Evolutionary conservation across 2,888 invertebrate genomes (phyloP).

Genomic region (Pyrocoelia pectoralis): DNA sequence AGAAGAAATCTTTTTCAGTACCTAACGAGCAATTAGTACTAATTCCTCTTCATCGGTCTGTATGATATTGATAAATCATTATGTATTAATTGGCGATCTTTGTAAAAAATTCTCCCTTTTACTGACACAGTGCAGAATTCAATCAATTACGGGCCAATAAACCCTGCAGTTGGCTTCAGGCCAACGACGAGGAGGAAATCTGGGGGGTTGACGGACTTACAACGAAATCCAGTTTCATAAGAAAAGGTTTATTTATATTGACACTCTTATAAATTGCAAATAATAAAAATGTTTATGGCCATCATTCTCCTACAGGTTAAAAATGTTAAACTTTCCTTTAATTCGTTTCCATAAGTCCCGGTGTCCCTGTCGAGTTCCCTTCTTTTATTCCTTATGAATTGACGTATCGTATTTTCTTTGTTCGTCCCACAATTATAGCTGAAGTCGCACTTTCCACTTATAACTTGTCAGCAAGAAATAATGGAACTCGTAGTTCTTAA

Average conservation of each 20-base stretch:
- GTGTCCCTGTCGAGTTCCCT: background rate
- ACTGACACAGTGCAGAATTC: constrained; percentile 23
- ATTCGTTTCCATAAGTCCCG: constrained; percentile 24
- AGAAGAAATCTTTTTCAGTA: background rate
- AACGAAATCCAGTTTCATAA: constrained; percentile 15
- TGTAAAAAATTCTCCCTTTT: constrained; percentile 29
- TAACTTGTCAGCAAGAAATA: constrained; percentile 26
- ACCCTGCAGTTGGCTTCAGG: constrained; percentile 29
- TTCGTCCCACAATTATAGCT: constrained; percentile 20
- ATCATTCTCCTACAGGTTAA: background rate
- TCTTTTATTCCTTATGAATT: constrained; percentile 19
- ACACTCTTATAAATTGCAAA: constrained; percentile 8
- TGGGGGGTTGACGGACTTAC: constrained; percentile 18
- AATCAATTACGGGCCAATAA: constrained; percentile 37
- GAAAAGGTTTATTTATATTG: constrained; percentile 18
- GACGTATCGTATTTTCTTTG: constrained; percentile 29
- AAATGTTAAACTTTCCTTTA: constrained; percentile 6
- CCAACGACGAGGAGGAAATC: constrained; percentile 19
- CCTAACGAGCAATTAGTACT: constrained; percentile 26
- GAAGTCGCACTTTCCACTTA: constrained; percentile 20
- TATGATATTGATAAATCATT: constrained; percentile 36
- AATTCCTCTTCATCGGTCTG: constrained; percentile 22
- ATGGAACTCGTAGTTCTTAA: constrained; percentile 23
- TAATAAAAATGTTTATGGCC: background rate
- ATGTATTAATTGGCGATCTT: constrained; percentile 35